phyloP scores from a whole-genome alignment of 2,888 invertebrate genomes.

The Gisinianus flammeolus region DNA sequence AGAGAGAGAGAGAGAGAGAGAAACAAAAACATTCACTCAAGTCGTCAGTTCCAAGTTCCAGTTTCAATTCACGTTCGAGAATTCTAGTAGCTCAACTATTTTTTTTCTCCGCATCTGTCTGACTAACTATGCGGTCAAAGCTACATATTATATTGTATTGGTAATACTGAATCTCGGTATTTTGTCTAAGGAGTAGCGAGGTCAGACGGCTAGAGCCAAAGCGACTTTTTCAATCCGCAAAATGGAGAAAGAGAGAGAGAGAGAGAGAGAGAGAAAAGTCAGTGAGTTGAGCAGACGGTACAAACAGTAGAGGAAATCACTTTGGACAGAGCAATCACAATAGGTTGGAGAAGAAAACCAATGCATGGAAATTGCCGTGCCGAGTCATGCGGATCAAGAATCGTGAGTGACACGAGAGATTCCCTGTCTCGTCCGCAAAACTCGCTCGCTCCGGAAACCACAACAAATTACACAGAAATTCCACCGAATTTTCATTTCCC shows the following conservation, averaged over 20 bases:
- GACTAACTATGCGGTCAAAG: not conserved
- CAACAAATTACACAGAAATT: slow-evolving; percentile 56
- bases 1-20: too few species aligned
- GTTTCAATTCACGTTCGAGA: not conserved
- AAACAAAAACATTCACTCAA: too few species aligned
- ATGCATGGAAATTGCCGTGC: slow-evolving; percentile 48
- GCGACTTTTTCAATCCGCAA: not conserved
- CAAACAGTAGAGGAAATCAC: slow-evolving; percentile 31
- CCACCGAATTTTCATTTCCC: slow-evolving; percentile 48
- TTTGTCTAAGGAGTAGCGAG: not conserved
- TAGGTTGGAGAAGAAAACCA: slow-evolving; percentile 33
- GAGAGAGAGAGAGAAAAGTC: not conserved
- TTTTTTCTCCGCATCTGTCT: not conserved
- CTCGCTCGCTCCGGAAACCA: slow-evolving; percentile 46
- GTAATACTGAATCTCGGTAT: not conserved
- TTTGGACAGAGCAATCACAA: slow-evolving; percentile 39
- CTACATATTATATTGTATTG: not conserved
- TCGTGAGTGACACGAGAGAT: slow-evolving; percentile 42
- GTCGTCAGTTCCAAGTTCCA: not conserved
- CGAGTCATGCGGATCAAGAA: slow-evolving; percentile 31
- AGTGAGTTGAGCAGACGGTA: slow-evolving; percentile 15
- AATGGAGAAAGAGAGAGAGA: slow-evolving; percentile 7
- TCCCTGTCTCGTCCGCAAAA: slow-evolving; percentile 33
- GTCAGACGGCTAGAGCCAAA: not conserved
- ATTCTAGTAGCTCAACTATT: not conserved